phyloP scores from a whole-genome alignment of 1,140 invertebrate genomes.

The Thaumetopoea pityocampa region DNA sequence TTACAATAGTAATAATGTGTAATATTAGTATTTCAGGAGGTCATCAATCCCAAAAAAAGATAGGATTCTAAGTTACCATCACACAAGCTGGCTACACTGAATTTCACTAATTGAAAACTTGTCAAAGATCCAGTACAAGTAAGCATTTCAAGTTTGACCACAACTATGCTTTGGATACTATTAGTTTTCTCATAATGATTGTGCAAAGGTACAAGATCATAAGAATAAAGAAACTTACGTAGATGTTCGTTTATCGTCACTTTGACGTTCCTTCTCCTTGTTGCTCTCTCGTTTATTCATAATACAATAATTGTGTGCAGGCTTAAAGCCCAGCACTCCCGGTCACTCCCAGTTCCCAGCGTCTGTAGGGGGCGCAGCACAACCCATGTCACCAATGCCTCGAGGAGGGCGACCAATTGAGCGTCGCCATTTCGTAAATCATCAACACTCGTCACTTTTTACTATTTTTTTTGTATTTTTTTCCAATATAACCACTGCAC shows the following conservation, averaged over 20 bases:
- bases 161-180: no score
- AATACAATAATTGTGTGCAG: slow-evolving; percentile 66
- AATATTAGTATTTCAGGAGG: no score
- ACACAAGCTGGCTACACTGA: not conserved
- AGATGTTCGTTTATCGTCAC: slow-evolving; percentile 69
- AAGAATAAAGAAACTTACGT: slow-evolving; percentile 46
- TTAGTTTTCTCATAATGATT: not conserved
- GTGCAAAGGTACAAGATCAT: slow-evolving; percentile 1
- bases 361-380: slow-evolving; percentile 48
- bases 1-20: no score
- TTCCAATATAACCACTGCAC: slow-evolving; percentile 53
- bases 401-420: slow-evolving; percentile 30
- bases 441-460: slow-evolving; percentile 43
- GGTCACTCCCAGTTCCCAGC: slow-evolving; percentile 56
- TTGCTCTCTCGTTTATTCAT: slow-evolving; percentile 74
- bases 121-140: no score
- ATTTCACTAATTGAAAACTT: not conserved
- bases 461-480: slow-evolving; percentile 51
- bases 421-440: slow-evolving; percentile 57
- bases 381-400: slow-evolving; percentile 66
- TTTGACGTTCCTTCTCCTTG: slow-evolving; percentile 72
- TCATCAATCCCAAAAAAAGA: not conserved
- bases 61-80: slow-evolving; percentile 2
- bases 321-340: slow-evolving; percentile 56
- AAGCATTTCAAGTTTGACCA: no score